phyloP scores from a whole-genome alignment of 1,140 invertebrate genomes.

The Manduca sexta region DNA sequence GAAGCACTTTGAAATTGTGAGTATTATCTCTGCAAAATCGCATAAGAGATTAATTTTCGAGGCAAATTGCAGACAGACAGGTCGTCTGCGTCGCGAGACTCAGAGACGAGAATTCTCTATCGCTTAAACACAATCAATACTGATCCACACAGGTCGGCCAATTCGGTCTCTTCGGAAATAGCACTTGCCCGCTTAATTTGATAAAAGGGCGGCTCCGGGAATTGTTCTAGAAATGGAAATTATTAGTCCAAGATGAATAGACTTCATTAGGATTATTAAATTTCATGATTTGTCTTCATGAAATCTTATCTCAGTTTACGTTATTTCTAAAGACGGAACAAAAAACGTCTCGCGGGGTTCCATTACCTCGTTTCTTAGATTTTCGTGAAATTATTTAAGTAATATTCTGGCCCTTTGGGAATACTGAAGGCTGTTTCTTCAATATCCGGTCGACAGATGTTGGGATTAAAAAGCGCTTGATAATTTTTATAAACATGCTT shows the following conservation, averaged over 20 bases:
- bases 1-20: background rate
- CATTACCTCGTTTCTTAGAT: background rate
- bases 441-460: too few relatives aligned
- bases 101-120: too few relatives aligned
- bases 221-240: conserved; percentile 1
- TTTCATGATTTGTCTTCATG: conserved; percentile 3
- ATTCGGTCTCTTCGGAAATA: background rate
- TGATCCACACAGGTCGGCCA: background rate
- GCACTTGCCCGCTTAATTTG: background rate
- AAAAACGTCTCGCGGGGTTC: background rate
- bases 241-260: conserved; percentile 4
- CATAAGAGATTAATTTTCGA: background rate
- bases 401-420: background rate
- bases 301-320: background rate
- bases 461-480: too few relatives aligned
- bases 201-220: background rate
- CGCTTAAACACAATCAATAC: background rate
- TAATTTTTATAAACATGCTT: too few relatives aligned
- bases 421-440: too few relatives aligned
- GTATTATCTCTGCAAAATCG: background rate
- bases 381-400: background rate
- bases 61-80: background rate
- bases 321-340: conserved; percentile 1
- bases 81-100: background rate
- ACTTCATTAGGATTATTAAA: conserved; percentile 4